Conservation (phyloP, 2,113 vertebrate species). For the Nibea albiflora region DNA sequence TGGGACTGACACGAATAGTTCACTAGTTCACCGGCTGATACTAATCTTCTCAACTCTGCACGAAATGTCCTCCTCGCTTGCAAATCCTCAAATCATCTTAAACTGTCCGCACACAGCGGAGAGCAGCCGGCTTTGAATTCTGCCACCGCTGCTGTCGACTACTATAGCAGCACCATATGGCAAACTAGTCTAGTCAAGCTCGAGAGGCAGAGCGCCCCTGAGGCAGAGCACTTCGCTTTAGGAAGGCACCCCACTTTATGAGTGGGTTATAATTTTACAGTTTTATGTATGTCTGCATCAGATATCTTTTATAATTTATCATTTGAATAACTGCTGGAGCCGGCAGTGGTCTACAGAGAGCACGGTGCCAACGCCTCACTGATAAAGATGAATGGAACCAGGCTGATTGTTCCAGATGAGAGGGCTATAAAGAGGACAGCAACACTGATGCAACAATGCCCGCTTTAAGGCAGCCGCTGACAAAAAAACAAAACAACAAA, state of each 20-base stretch:
- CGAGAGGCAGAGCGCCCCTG: slow-evolving; percentile 9
- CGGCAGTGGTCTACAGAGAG: neutral
- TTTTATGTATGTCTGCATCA: neutral
- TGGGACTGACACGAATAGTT: slow-evolving; percentile 17
- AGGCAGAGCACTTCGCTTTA: slow-evolving; percentile 13
- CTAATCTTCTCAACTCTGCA: slow-evolving; percentile 53
- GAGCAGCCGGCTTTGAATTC: slow-evolving; percentile 22
- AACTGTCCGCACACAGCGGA: slow-evolving; percentile 5
- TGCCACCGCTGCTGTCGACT: slow-evolving; percentile 10
- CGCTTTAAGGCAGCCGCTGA: slow-evolving; percentile 15
- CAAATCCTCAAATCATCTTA: slow-evolving; percentile 67
- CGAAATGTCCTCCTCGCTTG: slow-evolving; percentile 45
- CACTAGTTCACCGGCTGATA: slow-evolving; percentile 20
- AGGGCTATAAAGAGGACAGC: slow-evolving; percentile 19
- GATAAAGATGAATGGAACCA: slow-evolving; percentile 43
- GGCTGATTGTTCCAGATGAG: slow-evolving; percentile 33
- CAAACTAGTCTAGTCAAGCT: slow-evolving; percentile 19
- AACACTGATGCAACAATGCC: slow-evolving; percentile 28
- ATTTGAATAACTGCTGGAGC: neutral
- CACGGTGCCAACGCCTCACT: neutral
- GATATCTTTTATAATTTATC: neutral
- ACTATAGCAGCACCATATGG: slow-evolving; percentile 55
- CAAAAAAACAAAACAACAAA: neutral
- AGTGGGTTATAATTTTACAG: neutral
- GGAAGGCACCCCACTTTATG: neutral